phyloP scores from a whole-genome alignment of 2,888 invertebrate species.

The Maniola hyperantus region DNA sequence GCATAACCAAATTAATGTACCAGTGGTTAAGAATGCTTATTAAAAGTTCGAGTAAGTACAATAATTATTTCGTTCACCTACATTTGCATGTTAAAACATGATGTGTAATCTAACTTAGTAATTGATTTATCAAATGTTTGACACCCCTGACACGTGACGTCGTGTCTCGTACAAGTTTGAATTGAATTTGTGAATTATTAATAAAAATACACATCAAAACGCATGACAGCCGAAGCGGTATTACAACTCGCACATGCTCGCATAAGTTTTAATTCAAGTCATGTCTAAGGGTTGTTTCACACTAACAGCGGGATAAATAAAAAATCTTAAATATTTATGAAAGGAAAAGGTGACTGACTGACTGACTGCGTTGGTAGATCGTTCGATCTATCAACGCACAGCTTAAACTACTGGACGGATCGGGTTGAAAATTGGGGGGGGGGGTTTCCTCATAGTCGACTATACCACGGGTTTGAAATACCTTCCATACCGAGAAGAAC shows the following conservation, averaged over 20 bases:
- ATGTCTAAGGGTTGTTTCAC: conserved; percentile 4
- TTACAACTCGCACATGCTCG: conserved; percentile 17
- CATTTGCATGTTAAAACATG: not conserved
- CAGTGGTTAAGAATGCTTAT: no score
- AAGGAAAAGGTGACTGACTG: no score
- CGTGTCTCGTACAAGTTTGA: conserved; percentile 10
- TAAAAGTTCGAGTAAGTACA: not conserved
- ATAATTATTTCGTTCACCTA: not conserved
- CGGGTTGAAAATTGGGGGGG: no score
- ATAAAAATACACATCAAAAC: conserved; percentile 18
- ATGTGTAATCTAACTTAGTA: conserved; percentile 6
- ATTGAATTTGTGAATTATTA: conserved; percentile 16
- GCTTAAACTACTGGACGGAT: no score
- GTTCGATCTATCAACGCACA: no score
- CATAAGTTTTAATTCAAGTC: conserved; percentile 31
- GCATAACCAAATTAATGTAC: not conserved
- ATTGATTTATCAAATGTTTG: conserved; percentile 17
- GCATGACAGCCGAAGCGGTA: conserved; percentile 16
- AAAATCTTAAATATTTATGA: no score
- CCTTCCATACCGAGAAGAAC: no score
- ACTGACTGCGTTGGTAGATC: no score
- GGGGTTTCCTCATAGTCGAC: no score
- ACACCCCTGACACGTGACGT: conserved; percentile 13
- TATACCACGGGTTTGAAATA: no score
- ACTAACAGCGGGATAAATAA: not conserved